Conservation (phyloP, 1,140 invertebrate species). For the Megathymus violae region DNA sequence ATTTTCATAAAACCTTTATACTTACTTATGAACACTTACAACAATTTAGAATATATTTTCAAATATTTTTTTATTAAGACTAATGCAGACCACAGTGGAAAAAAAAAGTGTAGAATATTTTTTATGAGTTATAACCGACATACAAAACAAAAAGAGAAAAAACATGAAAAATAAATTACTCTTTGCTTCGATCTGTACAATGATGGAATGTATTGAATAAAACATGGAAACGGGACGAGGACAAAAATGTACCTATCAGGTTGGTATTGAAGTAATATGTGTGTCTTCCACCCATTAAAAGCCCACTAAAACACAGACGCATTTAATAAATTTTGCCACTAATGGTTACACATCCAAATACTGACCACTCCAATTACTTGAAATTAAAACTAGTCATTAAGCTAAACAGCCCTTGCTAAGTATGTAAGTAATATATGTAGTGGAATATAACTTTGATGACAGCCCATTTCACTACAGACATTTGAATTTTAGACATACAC, state of each 20-base stretch:
- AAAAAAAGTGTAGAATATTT: slow-evolving; percentile 22
- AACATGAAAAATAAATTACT: slow-evolving; percentile 34
- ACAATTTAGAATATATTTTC: slow-evolving; percentile 81
- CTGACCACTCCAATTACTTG: too few relatives aligned
- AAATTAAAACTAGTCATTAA: too few relatives aligned
- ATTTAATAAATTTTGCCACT: too few relatives aligned
- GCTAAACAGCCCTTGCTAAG: too few relatives aligned
- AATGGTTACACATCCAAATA: too few relatives aligned
- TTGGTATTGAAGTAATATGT: slow-evolving; percentile 2
- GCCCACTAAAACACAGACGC: too few relatives aligned
- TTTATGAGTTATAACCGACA: slow-evolving; percentile 15
- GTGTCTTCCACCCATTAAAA: too few relatives aligned
- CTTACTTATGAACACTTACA: slow-evolving; percentile 78
- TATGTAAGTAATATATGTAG: too few relatives aligned
- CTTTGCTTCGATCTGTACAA: slow-evolving; percentile 12
- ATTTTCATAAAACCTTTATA: slow-evolving; percentile 74
- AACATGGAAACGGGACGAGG: slow-evolving; percentile 25
- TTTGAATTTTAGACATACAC: neutral
- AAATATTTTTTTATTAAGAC: slow-evolving; percentile 54
- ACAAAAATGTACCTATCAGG: neutral
- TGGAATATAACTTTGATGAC: slow-evolving; percentile 17
- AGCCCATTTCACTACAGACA: neutral
- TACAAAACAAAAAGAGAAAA: slow-evolving; percentile 22
- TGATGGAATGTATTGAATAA: slow-evolving; percentile 37
- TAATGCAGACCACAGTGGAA: slow-evolving; percentile 62